Evolutionary conservation across 2,113 vertebrate genomes (phyloP).

Genomic region (Poeciliopsis turrubarensis): DNA sequence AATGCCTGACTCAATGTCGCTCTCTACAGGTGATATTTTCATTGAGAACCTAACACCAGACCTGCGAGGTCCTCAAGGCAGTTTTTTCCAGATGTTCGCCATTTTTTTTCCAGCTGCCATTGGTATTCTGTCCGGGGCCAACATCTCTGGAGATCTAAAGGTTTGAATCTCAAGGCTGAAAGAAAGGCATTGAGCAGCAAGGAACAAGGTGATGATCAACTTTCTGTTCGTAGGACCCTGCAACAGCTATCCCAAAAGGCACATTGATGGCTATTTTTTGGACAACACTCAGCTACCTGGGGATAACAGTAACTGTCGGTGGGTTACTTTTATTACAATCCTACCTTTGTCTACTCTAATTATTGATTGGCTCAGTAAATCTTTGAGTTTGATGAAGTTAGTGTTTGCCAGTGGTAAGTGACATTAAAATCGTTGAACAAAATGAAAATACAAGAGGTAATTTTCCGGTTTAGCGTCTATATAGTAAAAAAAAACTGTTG

Average conservation of each 20-base stretch:
- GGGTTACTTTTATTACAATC: not conserved
- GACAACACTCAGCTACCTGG: conserved; percentile 75
- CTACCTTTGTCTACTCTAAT: not conserved
- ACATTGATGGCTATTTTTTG: conserved; percentile 77
- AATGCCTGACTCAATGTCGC: not conserved
- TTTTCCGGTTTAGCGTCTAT: no score
- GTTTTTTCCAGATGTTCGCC: conserved; percentile 82
- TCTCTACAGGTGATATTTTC: conserved; percentile 73
- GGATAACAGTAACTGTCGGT: conserved; percentile 73
- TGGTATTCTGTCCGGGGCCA: conserved; percentile 79
- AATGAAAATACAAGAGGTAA: no score
- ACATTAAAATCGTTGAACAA: not conserved
- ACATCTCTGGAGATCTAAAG: conserved; percentile 82
- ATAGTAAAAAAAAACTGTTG: no score
- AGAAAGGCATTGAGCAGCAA: not conserved
- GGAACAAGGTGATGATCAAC: not conserved
- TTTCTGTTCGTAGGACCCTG: conserved; percentile 69
- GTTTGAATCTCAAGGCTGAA: conserved; percentile 33
- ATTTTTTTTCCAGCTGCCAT: conserved; percentile 83
- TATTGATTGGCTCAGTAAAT: not conserved
- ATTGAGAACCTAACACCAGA: conserved; percentile 70
- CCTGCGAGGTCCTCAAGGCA: conserved; percentile 44
- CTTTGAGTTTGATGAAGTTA: not conserved
- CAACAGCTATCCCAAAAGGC: conserved; percentile 76
- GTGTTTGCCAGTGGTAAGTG: not conserved